phyloP scores from a whole-genome alignment of 30 jellyfish, hydroid and myxozoan genomes.

The Turritopsis dohrnii region DNA sequence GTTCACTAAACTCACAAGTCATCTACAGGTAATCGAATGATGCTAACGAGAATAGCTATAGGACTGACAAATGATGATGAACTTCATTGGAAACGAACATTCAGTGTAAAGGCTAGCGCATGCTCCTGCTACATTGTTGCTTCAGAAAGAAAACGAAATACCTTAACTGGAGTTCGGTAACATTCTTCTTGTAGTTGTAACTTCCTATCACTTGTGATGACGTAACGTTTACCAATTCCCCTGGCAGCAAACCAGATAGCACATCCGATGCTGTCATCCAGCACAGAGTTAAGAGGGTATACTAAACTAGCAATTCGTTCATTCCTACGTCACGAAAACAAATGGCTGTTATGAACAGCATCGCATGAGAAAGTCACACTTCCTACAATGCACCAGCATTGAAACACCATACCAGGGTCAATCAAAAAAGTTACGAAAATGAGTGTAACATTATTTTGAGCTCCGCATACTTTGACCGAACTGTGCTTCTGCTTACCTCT shows the following conservation, averaged over 20 bases:
- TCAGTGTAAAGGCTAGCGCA: too few species aligned
- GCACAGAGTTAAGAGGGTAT: slow-evolving; percentile 65
- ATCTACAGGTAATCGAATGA: too few species aligned
- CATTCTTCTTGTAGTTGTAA: slow-evolving; percentile 32
- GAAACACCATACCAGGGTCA: too few species aligned
- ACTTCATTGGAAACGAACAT: too few species aligned
- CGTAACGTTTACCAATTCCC: slow-evolving; percentile 59
- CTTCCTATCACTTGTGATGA: slow-evolving; percentile 23
- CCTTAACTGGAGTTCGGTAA: slow-evolving; percentile 58
- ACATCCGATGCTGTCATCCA: slow-evolving; percentile 95
- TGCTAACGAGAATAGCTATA: too few species aligned
- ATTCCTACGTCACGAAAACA: slow-evolving; percentile 34
- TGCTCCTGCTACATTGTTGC: too few species aligned
- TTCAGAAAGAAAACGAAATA: too few species aligned
- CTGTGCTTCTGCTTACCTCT: slow-evolving; percentile 61
- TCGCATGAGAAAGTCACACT: background rate
- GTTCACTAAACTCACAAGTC: too few species aligned
- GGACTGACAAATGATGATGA: too few species aligned
- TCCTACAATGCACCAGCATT: too few species aligned
- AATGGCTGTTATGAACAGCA: background rate
- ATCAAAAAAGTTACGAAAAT: background rate
- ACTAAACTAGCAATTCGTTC: slow-evolving; percentile 51
- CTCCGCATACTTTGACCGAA: too few species aligned
- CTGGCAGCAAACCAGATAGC: slow-evolving; percentile 98
- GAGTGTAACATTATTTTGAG: background rate